A percentile compares a stretch with the other conserved stretches of the same genome.
phyloP scores from a whole-genome alignment of 2,888 invertebrate species.

The Noctua comes region DNA sequence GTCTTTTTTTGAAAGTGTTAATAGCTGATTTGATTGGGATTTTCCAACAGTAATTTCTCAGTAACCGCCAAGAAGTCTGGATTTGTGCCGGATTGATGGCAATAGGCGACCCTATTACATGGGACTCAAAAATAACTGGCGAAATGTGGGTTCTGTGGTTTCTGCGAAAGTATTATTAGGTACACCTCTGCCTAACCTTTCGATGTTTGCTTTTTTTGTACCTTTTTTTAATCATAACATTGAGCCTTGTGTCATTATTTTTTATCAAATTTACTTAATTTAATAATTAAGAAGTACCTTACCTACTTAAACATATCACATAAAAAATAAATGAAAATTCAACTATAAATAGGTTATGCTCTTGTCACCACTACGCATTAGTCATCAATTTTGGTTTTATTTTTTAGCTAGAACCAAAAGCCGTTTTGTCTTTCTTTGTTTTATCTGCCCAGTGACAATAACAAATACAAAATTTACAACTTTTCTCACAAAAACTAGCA shows the following conservation, averaged over 20 bases:
- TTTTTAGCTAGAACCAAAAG: too few relatives aligned
- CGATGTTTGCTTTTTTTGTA: background rate
- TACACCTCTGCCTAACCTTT: too few relatives aligned
- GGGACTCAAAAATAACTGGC: too few relatives aligned
- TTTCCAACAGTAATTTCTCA: too few relatives aligned
- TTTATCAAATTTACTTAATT: background rate
- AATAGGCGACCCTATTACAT: too few relatives aligned
- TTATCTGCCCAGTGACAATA: background rate
- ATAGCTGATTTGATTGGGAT: background rate
- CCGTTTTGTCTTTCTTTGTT: background rate
- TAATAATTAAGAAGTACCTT: background rate
- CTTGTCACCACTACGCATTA: background rate
- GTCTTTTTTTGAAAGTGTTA: background rate
- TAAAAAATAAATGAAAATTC: background rate
- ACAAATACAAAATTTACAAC: background rate
- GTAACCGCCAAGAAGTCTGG: too few relatives aligned
- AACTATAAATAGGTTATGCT: background rate
- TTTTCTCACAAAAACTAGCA: constrained; percentile 14
- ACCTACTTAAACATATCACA: background rate
- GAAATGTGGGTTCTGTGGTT: too few relatives aligned
- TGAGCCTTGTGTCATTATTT: background rate
- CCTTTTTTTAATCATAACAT: background rate
- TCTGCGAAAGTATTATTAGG: too few relatives aligned
- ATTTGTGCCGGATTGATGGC: too few relatives aligned
- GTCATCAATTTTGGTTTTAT: background rate